Percentiles rank a stretch among this genome's conserved stretches.
phyloP scores from a whole-genome alignment of 92 coral and sea anemone species.

The Zoanthus gigantus region DNA sequence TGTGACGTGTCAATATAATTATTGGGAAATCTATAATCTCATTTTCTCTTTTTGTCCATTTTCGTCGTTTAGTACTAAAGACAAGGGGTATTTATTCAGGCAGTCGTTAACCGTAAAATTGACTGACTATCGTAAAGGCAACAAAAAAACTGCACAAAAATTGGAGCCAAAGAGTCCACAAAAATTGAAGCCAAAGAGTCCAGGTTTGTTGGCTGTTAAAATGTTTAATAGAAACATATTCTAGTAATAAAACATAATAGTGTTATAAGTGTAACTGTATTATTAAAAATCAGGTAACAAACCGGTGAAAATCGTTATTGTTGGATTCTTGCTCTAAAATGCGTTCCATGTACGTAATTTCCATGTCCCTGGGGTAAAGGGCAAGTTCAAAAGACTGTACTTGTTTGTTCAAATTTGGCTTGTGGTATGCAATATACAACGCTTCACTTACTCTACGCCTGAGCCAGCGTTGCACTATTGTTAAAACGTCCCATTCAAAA shows the following conservation, averaged over 20 bases:
- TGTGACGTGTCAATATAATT: too few relatives aligned
- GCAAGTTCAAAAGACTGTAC: too few relatives aligned
- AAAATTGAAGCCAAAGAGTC: background rate
- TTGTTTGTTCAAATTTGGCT: too few relatives aligned
- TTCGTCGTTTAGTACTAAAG: background rate
- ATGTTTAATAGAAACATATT: background rate
- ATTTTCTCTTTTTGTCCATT: background rate
- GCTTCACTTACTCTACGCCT: too few relatives aligned
- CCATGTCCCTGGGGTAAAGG: too few relatives aligned
- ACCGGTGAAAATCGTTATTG: background rate
- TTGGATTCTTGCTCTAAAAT: too few relatives aligned
- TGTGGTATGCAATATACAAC: too few relatives aligned
- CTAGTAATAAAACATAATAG: background rate
- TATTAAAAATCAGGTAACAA: background rate
- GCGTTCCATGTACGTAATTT: too few relatives aligned
- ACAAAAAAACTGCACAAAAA: too few relatives aligned
- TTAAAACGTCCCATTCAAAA: too few relatives aligned
- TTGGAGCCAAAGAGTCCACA: background rate
- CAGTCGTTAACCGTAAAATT: constrained; percentile 22
- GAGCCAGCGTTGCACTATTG: too few relatives aligned
- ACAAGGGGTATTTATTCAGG: constrained; percentile 38
- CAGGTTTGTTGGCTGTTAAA: constrained; percentile 29
- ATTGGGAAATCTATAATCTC: too few relatives aligned
- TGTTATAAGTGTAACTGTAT: background rate
- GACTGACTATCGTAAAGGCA: background rate